Evolutionary conservation across 2,113 vertebrate genomes (phyloP), one percentile per base, ranked within the genome.

Genomic region (Pteruthius melanotis): DNA sequence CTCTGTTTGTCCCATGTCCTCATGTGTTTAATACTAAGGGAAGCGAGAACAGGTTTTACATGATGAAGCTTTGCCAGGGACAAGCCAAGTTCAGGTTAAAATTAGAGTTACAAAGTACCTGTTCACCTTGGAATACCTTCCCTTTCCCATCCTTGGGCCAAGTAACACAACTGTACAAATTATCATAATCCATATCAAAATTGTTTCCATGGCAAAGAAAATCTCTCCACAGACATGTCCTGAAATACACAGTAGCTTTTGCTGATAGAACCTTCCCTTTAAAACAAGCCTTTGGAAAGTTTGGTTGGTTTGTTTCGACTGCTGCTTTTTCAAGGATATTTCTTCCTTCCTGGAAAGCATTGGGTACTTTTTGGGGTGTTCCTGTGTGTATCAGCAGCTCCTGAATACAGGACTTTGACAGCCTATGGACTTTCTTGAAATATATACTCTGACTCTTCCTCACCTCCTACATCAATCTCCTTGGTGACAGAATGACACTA

Each of bases 401-500:
- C 75, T 81, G 52, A 52, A 81, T 33, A 37, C 35, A 45, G 40
- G 39, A 47, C 66, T 91, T 88, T 40, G 88, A 92, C 87, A 92
- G 47, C 26, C n/a, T 72, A 2, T 59, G 68, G 39, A 30, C 37
- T 68, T 81, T 47, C 88, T 96, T 94, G 85, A 95, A 89, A 90
- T 22, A 37, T 6, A 35, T 52, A 10, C 27, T 78, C 54, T 3
- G 2, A 31, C 50, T 90, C 79, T 37, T 86, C 65, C 76, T 96
- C 37, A 71, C 83, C 44, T 92, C 52, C 52, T 70, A 42, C 64
- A 71, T 93, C 68, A 71, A 44, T 88, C 81, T 91, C 24, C 76
- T 89, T 81, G 89, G 60, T 44, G 86, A 61, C 69, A 64, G 56
- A 80, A 47, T 92, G 92, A 91, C 91, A 94, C 50, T 2, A 6